These are phyloP conservation scores for Eristalinus aeneus DNA, from an alignment of 2,888 invertebrate species.

Conservation along the genomic window DNA sequence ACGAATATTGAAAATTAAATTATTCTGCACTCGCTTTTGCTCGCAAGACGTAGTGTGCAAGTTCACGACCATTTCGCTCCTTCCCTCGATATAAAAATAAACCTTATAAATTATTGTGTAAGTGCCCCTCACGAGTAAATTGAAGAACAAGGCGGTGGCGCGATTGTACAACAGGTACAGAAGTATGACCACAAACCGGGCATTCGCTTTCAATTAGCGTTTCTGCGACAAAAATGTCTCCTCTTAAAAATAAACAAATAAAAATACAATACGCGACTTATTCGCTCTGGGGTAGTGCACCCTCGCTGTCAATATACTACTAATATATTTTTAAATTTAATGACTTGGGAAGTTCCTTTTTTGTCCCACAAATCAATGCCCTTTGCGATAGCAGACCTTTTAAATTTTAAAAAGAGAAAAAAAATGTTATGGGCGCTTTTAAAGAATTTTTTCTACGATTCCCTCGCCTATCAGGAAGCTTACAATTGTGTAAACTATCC, in stretches of 20 bases:
- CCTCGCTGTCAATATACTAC: not conserved
- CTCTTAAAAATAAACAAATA: not conserved
- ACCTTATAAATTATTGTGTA: not conserved
- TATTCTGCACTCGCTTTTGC: not conserved
- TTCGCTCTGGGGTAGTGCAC: not conserved
- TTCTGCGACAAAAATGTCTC: not conserved
- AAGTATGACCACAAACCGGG: not conserved
- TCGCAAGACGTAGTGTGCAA: not conserved
- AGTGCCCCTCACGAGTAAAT: not conserved
- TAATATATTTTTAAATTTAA: not conserved
- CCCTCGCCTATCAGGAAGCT: not conserved
- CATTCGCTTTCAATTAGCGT: not conserved
- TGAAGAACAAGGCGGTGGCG: not conserved
- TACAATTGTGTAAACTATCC: not conserved
- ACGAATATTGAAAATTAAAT: not conserved
- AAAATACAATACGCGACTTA: not conserved
- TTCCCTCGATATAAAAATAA: not conserved
- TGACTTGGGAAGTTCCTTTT: no score
- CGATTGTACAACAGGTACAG: not conserved
- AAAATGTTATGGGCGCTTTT: no score
- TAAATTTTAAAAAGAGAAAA: no score
- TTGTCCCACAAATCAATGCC: no score
- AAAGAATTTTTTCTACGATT: no score
- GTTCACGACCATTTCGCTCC: not conserved
- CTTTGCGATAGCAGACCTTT: no score